Evolutionary conservation across 2,113 vertebrate species (phyloP), one percentile per base, ranked within the genome.

Genomic region (Atherinomorus stipes): DNA sequence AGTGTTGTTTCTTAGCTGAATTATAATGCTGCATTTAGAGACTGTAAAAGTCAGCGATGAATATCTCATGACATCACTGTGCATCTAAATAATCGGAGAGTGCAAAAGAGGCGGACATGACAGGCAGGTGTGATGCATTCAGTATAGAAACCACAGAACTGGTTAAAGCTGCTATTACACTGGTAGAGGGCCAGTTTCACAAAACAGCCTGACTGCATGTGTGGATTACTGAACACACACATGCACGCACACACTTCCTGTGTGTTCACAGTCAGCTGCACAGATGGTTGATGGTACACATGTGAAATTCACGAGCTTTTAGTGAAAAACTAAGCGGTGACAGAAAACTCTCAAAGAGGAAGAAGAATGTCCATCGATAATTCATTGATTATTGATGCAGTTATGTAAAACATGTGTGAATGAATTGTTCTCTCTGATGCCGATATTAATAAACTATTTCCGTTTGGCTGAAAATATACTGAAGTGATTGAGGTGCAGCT

Each of bases 81-180:
- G 8, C 3, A 19, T 31, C 31, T 28, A 70, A 40, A 74, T 23
- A 25, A 68, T 59, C 76, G 40, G 73, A 81, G 16, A 12, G 12
- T 73, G 54, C 50, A 54, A 34, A 19, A 60, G 12, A 58, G 63
- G 63, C 50, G 22, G 63, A 76, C 66, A 81, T 83, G 87, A 86
- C 53, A 63, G 44, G 79, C 90, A 93, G 89, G 86, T 94, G 92
- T 75, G 84, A 79, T 37, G 22, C 15, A 38, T 74, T 86, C 63
- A 75, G 77, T 68, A 64, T 28, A 72, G 64, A 94, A 93, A 93
- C 91, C 91, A 90, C 89, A 94, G 64, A 84, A 64, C 68, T 78
- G 85, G 79, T 86, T 84, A 56, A 67, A 84, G 71, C 51, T 51
- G 23, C 80, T 84, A 79, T 90, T 59, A 91, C 81, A 71, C 75